Percentiles rank a stretch among this genome's conserved stretches.
Conservation (phyloP, 2,888 invertebrate species). For the Drosophila atripex region DNA sequence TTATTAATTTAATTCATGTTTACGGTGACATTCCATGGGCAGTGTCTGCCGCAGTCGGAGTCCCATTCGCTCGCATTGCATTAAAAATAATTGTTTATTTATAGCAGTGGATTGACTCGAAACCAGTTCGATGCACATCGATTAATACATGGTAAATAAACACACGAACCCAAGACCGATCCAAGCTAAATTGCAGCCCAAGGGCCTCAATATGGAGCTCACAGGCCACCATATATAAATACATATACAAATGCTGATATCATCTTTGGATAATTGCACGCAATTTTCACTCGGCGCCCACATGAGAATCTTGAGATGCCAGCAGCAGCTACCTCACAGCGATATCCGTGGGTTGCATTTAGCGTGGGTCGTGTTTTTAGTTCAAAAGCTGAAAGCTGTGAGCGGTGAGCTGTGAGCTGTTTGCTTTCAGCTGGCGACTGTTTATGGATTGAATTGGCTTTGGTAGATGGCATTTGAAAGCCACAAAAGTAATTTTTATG, state of each 20-base stretch:
- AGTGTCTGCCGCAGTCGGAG: slow-evolving; percentile 20
- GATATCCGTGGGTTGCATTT: slow-evolving; percentile 31
- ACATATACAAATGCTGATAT: slow-evolving; percentile 53
- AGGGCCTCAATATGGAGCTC: slow-evolving; percentile 13
- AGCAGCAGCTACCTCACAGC: slow-evolving; percentile 20
- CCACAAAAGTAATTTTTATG: slow-evolving; percentile 62
- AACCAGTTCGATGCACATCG: slow-evolving; percentile 39
- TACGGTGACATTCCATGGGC: slow-evolving; percentile 22
- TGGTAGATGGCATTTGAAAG: slow-evolving; percentile 41
- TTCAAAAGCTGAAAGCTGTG: background rate
- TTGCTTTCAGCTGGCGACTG: slow-evolving; percentile 17
- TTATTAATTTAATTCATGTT: slow-evolving; percentile 15
- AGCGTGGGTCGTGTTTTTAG: slow-evolving; percentile 26
- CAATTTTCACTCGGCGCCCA: slow-evolving; percentile 74
- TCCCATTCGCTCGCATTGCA: slow-evolving; percentile 26
- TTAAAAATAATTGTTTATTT: slow-evolving; percentile 46
- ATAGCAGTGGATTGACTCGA: slow-evolving; percentile 38
- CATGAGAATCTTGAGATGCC: slow-evolving; percentile 30
- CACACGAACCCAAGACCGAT: background rate
- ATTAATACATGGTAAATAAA: slow-evolving; percentile 24
- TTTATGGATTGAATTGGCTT: slow-evolving; percentile 28
- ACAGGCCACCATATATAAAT: background rate
- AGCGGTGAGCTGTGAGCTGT: slow-evolving; percentile 4
- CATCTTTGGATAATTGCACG: slow-evolving; percentile 74
- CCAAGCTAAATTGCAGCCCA: slow-evolving; percentile 9